These are phyloP conservation scores for Himalopsyche kuldschensis DNA, from an alignment of 2,888 invertebrate species.

Conservation along the genomic window DNA sequence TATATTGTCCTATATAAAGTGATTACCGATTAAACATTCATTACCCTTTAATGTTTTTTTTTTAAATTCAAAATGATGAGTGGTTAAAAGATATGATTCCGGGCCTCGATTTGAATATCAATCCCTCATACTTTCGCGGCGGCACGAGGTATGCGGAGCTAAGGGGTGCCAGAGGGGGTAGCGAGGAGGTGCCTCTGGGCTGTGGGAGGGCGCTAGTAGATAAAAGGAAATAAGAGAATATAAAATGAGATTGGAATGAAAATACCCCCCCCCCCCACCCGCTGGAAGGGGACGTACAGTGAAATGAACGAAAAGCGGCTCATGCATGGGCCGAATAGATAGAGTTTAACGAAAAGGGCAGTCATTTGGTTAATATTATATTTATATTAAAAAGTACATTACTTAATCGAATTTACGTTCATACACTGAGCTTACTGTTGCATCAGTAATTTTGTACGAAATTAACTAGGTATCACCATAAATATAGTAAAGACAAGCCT, in stretches of 20 bases:
- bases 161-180: neutral
- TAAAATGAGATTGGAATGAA: slow-evolving; percentile 41
- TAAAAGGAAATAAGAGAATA: slow-evolving; percentile 40
- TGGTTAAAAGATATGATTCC: neutral
- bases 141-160: neutral
- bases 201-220: slow-evolving; percentile 29
- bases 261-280: too few relatives aligned
- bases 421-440: too few relatives aligned
- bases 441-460: too few relatives aligned
- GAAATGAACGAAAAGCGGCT: neutral
- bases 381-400: neutral
- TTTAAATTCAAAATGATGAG: too few relatives aligned
- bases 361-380: neutral
- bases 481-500: too few relatives aligned
- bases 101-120: neutral
- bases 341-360: neutral
- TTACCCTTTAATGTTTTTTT: too few relatives aligned
- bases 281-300: neutral
- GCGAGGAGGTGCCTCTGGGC: slow-evolving; percentile 29
- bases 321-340: neutral
- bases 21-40: too few relatives aligned
- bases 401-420: too few relatives aligned
- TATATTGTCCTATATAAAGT: too few relatives aligned
- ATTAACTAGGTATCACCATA: too few relatives aligned
- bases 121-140: slow-evolving; percentile 15